Evolutionary conservation across 2,113 vertebrate genomes (phyloP).

Genomic region (Scatophagus argus): DNA sequence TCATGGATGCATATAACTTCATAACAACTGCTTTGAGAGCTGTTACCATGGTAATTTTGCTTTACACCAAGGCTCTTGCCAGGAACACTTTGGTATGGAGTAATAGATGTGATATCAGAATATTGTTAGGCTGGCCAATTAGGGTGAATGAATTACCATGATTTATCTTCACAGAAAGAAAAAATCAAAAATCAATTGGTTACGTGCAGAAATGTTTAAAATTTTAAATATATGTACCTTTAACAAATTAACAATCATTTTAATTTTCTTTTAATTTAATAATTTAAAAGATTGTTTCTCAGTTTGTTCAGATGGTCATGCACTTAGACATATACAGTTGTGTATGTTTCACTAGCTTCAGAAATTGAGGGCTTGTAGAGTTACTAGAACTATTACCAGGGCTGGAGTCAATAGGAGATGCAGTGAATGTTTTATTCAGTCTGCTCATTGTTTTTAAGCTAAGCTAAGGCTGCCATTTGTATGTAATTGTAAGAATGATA

Average conservation of each 20-base stretch:
- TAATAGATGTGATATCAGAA: conserved; percentile 24
- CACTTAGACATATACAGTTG: not conserved
- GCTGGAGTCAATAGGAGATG: not conserved
- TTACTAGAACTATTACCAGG: not conserved
- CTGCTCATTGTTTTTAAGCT: conserved; percentile 10
- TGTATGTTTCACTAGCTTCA: not conserved
- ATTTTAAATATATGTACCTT: not conserved
- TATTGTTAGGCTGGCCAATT: not conserved
- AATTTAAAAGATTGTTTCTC: not conserved
- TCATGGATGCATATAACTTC: conserved; percentile 37
- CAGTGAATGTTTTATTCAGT: conserved; percentile 11
- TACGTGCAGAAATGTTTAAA: fast-evolving
- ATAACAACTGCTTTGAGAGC: conserved; percentile 38
- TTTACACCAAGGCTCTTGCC: conserved; percentile 37
- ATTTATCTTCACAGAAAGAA: not conserved
- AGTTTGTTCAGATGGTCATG: not conserved
- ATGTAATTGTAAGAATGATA: not conserved
- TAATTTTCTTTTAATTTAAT: too few species aligned
- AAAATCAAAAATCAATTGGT: not conserved
- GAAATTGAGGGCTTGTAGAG: not conserved
- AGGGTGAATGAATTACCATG: not conserved
- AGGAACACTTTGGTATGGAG: conserved; percentile 21
- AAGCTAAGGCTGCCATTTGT: not conserved
- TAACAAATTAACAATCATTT: not conserved
- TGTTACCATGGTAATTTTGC: conserved; percentile 67